A percentile compares a stretch with the other conserved stretches of the same genome.
Conservation (phyloP, 2,888 invertebrate genomes). For the Diplolepis rosae region DNA sequence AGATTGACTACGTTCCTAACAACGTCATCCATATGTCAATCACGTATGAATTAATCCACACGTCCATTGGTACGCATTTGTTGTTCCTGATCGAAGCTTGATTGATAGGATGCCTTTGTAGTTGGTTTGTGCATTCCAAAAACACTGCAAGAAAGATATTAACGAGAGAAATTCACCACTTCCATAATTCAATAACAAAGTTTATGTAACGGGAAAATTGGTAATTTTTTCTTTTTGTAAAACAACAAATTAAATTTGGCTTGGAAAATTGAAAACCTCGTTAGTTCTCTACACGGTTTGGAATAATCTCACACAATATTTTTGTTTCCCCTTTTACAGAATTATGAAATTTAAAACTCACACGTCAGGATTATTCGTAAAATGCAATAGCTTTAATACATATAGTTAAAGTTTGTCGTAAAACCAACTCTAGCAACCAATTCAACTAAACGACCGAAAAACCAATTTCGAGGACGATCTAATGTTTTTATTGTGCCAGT, state of each 20-base stretch:
- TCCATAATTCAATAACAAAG: too few relatives aligned
- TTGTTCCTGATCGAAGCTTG: background rate
- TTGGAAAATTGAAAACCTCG: too few relatives aligned
- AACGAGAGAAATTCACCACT: background rate
- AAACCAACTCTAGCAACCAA: background rate
- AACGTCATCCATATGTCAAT: constrained; percentile 7
- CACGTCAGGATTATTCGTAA: background rate
- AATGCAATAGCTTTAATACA: background rate
- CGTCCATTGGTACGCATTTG: constrained; percentile 9
- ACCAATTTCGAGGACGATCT: background rate
- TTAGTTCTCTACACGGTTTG: too few relatives aligned
- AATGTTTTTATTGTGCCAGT: background rate
- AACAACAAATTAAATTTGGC: too few relatives aligned
- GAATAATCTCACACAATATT: too few relatives aligned
- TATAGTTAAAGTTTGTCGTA: background rate
- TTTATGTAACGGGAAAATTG: too few relatives aligned
- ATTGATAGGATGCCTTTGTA: background rate
- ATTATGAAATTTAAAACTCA: background rate
- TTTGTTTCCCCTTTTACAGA: background rate
- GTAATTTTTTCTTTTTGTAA: too few relatives aligned
- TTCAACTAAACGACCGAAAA: background rate
- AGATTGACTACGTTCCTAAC: constrained; percentile 35
- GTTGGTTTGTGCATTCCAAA: background rate
- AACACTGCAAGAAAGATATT: background rate
- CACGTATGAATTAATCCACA: constrained; percentile 20